A percentile compares a stretch with the other conserved stretches of the same genome.
phyloP scores from a whole-genome alignment of 2,888 invertebrate species.

The Meghimatium bilineatum region DNA sequence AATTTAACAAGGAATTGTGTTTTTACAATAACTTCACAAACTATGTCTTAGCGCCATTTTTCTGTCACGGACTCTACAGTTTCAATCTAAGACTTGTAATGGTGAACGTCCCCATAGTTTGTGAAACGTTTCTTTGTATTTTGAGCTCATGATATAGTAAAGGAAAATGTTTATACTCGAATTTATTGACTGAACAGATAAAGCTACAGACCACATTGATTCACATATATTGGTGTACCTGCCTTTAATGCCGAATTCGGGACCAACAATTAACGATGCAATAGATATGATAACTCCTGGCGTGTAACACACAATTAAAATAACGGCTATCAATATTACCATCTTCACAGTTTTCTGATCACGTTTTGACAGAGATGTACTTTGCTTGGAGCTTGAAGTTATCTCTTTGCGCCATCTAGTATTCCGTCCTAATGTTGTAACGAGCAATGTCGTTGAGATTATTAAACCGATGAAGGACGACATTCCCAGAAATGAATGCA shows the following conservation, averaged over 20 bases:
- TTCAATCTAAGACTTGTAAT: too few species aligned
- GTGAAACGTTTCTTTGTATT: neutral
- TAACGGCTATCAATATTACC: constrained; percentile 8
- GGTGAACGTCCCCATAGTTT: too few species aligned
- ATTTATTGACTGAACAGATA: neutral
- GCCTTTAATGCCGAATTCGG: constrained; percentile 9
- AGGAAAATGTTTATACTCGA: constrained; percentile 15
- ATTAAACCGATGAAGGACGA: constrained; percentile 4
- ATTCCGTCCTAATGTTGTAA: neutral
- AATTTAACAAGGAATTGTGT: too few species aligned
- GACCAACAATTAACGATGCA: neutral
- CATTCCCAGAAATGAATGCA: neutral
- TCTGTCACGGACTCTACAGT: too few species aligned
- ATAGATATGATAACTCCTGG: neutral
- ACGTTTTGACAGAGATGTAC: neutral
- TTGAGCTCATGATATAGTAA: constrained; percentile 26
- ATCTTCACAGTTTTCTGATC: constrained; percentile 4
- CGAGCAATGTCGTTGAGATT: constrained; percentile 9
- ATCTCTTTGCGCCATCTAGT: neutral
- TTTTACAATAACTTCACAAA: too few species aligned
- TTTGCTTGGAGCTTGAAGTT: neutral
- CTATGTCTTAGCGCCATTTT: too few species aligned
- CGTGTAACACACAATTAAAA: constrained; percentile 12
- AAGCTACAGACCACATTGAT: neutral
- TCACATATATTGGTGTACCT: neutral